Percentiles rank a stretch among this genome's conserved stretches.
phyloP scores from a whole-genome alignment of 2,888 invertebrate genomes.

The Hedychridium roseum region DNA sequence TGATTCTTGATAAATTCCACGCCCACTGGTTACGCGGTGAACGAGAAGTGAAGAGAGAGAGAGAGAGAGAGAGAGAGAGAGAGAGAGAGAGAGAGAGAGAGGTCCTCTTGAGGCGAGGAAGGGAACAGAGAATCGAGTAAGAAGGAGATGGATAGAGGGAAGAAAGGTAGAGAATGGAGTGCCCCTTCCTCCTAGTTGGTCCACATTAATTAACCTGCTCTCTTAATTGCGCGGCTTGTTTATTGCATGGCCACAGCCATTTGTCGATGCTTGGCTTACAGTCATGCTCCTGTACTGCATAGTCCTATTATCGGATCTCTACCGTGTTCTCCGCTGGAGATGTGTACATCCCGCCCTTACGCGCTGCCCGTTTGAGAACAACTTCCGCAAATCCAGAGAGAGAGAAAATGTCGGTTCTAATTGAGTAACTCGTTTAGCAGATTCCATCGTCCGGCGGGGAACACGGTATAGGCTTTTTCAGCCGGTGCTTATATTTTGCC shows the following conservation, averaged over 20 bases:
- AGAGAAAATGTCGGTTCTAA: too few relatives aligned
- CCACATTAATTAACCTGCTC: constrained; percentile 55
- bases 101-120: constrained; percentile 1
- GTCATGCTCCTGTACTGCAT: constrained; percentile 29
- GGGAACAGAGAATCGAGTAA: constrained; percentile 5
- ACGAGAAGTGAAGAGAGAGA: constrained; percentile 12
- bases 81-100: constrained; percentile 6
- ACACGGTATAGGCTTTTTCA: too few relatives aligned
- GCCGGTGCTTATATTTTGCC: too few relatives aligned
- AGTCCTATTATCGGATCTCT: constrained; percentile 44
- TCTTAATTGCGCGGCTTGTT: constrained; percentile 55
- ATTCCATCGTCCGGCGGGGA: neutral
- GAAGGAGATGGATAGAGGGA: constrained; percentile 1
- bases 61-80: constrained; percentile 10
- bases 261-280: constrained; percentile 43
- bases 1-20: constrained; percentile 42
- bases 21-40: constrained; percentile 28
- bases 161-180: constrained; percentile 4
- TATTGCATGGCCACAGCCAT: constrained; percentile 51
- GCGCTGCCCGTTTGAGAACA: neutral
- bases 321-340: constrained; percentile 11
- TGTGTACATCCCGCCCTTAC: neutral
- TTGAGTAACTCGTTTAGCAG: too few relatives aligned
- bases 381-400: too few relatives aligned
- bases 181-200: constrained; percentile 44